phyloP scores from a whole-genome alignment of 2,797 vertebrate genomes.

The Tenualosa thibaudeaui region DNA sequence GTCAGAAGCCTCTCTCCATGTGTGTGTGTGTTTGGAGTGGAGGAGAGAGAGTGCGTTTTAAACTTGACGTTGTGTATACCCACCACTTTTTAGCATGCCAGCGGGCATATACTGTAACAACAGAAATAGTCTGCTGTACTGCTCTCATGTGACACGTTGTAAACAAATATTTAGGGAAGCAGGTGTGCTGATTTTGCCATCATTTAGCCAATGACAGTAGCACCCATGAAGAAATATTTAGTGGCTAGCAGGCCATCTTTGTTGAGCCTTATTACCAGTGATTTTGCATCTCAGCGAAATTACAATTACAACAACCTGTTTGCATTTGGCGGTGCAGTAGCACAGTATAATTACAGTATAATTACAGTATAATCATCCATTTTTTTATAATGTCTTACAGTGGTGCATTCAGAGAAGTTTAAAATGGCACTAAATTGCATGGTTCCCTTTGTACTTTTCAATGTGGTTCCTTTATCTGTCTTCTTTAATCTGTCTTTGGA shows the following conservation, averaged over 20 bases:
- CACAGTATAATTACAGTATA: no score
- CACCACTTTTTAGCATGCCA: background rate
- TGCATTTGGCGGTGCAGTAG: background rate
- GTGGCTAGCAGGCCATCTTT: background rate
- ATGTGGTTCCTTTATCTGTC: no score
- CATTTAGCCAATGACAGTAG: background rate
- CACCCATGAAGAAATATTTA: background rate
- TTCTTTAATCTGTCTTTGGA: no score
- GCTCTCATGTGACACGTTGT: no score
- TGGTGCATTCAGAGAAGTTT: background rate
- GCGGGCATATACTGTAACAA: background rate
- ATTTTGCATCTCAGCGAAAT: no score
- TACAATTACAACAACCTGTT: no score
- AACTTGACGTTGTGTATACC: no score
- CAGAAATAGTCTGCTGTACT: slow-evolving; percentile 28
- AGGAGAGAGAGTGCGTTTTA: background rate
- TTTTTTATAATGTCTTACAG: no score
- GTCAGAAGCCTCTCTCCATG: background rate
- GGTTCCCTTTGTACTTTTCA: background rate
- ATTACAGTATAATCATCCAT: no score
- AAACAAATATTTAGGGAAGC: background rate
- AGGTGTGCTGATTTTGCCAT: background rate
- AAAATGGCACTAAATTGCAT: background rate
- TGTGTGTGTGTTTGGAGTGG: slow-evolving; percentile 7
- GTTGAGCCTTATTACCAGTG: no score